Evolutionary conservation across 1,140 invertebrate genomes (phyloP).

Genomic region (Rhagoletis pomonella): DNA sequence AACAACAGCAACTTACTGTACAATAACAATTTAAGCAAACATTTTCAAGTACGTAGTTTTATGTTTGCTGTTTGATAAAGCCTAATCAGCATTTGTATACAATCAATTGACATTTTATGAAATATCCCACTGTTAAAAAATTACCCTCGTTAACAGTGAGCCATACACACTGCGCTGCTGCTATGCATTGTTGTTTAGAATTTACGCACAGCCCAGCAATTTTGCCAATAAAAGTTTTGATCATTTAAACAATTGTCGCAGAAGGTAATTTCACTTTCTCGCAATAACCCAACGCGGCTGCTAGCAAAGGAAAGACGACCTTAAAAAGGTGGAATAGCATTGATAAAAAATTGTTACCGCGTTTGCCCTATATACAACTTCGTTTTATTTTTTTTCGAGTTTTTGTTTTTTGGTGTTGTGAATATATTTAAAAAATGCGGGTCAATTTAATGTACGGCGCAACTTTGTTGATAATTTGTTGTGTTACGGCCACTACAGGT

Average conservation of each 20-base stretch:
- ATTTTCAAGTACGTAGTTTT: background rate
- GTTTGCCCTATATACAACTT: background rate
- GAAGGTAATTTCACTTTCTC: slow-evolving; percentile 42
- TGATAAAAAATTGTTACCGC: background rate
- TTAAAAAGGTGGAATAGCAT: background rate
- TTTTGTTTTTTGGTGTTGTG: background rate
- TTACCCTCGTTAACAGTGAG: background rate
- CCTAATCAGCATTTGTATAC: background rate
- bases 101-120: background rate
- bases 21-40: background rate
- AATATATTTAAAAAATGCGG: background rate
- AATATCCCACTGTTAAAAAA: slow-evolving; percentile 20
- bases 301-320: background rate
- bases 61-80: slow-evolving; percentile 18
- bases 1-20: too few species aligned
- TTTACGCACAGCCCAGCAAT: background rate
- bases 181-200: background rate
- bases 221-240: slow-evolving; percentile 40
- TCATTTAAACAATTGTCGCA: background rate
- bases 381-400: background rate
- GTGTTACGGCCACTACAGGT: slow-evolving; percentile 24
- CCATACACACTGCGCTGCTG: too few species aligned
- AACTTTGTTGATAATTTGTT: slow-evolving; percentile 15
- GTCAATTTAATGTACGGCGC: background rate
- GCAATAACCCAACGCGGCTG: background rate